phyloP scores from a whole-genome alignment of 2,113 vertebrate genomes.

The Anoura caudifer region DNA sequence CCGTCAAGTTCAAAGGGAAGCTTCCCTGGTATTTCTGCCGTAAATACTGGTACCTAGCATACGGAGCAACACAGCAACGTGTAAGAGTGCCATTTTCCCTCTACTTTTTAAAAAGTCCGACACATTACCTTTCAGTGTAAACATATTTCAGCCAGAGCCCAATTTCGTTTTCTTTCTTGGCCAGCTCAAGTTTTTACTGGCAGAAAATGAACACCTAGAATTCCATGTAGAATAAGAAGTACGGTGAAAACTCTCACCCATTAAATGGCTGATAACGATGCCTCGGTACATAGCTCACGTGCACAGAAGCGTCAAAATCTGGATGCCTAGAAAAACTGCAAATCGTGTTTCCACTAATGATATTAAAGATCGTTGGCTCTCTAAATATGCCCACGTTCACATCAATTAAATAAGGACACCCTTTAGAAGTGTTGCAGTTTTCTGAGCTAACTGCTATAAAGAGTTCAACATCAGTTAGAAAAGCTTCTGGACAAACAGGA shows the following conservation, averaged over 20 bases:
- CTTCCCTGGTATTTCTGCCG: neutral
- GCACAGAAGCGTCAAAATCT: neutral
- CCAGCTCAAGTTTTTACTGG: neutral
- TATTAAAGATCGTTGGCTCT: neutral
- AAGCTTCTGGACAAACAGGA: neutral
- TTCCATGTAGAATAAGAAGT: slow-evolving; percentile 22
- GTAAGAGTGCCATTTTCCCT: neutral
- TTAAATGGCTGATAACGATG: neutral
- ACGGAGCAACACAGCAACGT: neutral
- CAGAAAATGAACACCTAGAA: neutral
- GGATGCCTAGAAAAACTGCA: neutral
- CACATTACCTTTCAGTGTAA: neutral
- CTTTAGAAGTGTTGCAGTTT: neutral
- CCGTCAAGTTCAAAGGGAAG: neutral
- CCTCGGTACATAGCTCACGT: neutral
- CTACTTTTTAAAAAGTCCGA: slow-evolving; percentile 3
- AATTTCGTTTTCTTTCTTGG: neutral
- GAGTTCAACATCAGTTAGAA: neutral
- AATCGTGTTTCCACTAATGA: neutral
- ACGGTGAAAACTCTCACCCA: neutral
- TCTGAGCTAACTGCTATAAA: neutral
- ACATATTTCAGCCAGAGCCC: neutral
- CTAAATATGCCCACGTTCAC: neutral
- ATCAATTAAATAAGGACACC: neutral
- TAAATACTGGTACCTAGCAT: neutral